Evolutionary conservation across 2,888 invertebrate genomes (phyloP).

Genomic region (Fabriciana adippe): DNA sequence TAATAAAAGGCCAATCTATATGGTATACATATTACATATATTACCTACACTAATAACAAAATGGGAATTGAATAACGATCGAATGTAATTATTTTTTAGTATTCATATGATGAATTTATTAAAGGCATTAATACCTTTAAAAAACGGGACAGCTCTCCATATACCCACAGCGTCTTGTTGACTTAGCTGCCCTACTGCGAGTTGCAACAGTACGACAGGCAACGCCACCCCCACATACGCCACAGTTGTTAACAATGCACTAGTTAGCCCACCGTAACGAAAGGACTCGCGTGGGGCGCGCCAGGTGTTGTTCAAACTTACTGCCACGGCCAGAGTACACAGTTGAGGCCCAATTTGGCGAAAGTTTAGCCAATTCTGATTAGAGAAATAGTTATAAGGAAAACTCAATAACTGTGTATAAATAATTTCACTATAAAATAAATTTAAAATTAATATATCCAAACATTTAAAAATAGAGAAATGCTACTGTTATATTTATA

Average conservation of each 20-base stretch:
- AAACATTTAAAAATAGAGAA: neutral
- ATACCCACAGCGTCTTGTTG: conserved; percentile 85
- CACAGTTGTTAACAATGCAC: conserved; percentile 75
- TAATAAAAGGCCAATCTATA: too few relatives aligned
- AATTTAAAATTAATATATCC: neutral
- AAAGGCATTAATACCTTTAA: conserved; percentile 75
- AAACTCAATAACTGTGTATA: neutral
- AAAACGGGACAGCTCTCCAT: conserved; percentile 85
- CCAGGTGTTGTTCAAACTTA: conserved; percentile 81
- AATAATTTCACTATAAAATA: neutral
- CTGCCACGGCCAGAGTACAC: conserved; percentile 81
- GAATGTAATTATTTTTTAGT: too few relatives aligned
- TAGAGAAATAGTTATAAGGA: neutral
- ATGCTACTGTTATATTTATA: neutral
- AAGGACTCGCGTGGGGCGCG: conserved; percentile 81
- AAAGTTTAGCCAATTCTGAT: conserved; percentile 58
- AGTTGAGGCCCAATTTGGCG: conserved; percentile 56
- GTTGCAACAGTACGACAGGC: conserved; percentile 83
- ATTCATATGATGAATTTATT: too few relatives aligned
- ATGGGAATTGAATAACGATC: too few relatives aligned
- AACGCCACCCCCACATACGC: conserved; percentile 77
- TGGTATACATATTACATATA: too few relatives aligned
- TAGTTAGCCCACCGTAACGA: conserved; percentile 75
- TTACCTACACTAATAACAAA: too few relatives aligned
- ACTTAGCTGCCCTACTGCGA: conserved; percentile 84